Evolutionary conservation across 2,888 invertebrate species (phyloP).

Genomic region (Diplolepis rosae): DNA sequence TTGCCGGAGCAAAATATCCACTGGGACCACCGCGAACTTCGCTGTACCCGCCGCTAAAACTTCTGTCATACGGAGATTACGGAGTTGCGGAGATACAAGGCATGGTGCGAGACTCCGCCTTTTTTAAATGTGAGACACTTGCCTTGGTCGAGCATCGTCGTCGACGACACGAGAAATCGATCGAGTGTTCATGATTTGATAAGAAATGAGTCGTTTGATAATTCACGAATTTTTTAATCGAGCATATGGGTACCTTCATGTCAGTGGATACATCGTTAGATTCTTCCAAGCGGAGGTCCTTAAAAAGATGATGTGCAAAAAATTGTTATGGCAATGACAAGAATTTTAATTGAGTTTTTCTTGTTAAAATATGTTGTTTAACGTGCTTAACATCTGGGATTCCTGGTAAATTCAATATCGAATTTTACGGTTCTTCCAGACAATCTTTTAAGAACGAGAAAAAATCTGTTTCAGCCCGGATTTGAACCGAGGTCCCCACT

Average conservation of each 20-base stretch:
- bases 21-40: conserved; percentile 62
- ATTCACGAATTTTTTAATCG: background rate
- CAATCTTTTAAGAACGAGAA: too few species aligned
- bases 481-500: too few species aligned
- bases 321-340: too few species aligned
- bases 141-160: conserved; percentile 30
- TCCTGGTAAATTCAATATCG: too few species aligned
- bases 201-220: conserved; percentile 12
- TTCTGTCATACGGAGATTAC: conserved; percentile 54
- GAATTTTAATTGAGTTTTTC: too few species aligned
- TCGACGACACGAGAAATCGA: conserved; percentile 48
- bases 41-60: conserved; percentile 39
- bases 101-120: background rate
- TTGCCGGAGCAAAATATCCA: conserved; percentile 62
- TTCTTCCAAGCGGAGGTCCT: background rate
- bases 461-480: too few species aligned
- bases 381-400: too few species aligned
- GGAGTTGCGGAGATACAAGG: conserved; percentile 32
- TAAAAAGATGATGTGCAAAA: too few species aligned
- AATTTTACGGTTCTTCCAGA: too few species aligned
- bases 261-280: background rate
- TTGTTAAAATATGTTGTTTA: too few species aligned
- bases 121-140: background rate
- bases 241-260: background rate
- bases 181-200: conserved; percentile 24